A percentile compares a stretch with the other conserved stretches of the same genome.
Conservation (phyloP, 92 coral and sea anemone genomes). For the Montipora capitata region DNA sequence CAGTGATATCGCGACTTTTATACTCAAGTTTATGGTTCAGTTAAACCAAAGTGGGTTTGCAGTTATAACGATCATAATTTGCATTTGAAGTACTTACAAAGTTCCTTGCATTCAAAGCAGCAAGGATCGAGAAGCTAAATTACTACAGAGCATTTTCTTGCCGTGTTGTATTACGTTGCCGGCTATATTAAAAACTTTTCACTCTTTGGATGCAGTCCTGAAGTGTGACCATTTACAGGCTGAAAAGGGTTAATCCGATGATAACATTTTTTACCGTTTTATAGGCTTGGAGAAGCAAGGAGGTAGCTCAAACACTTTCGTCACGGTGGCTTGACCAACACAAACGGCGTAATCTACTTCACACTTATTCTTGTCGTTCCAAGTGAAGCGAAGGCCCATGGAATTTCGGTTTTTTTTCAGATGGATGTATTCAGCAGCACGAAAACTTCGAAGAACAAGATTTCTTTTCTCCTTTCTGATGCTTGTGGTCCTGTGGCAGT, state of each 20-base stretch:
- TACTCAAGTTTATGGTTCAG: not conserved
- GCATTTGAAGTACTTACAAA: not conserved
- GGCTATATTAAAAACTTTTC: too few species aligned
- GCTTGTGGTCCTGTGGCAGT: not conserved
- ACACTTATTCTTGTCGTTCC: not conserved
- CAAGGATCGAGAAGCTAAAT: too few species aligned
- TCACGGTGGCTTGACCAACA: not conserved
- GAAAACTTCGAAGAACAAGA: constrained; percentile 7
- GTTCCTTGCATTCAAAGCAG: too few species aligned
- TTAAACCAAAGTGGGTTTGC: not conserved
- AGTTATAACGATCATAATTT: not conserved
- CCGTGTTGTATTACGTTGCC: not conserved
- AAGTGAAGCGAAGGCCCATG: not conserved
- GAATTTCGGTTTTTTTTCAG: not conserved
- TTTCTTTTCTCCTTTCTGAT: constrained; percentile 2
- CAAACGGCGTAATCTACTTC: too few species aligned
- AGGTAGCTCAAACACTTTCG: not conserved
- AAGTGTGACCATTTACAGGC: not conserved
- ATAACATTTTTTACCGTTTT: not conserved
- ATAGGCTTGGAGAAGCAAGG: not conserved
- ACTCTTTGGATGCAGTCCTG: not conserved
- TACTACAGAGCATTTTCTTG: not conserved
- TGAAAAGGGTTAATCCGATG: not conserved
- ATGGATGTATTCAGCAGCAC: not conserved
- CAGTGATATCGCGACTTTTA: not conserved